Evolutionary conservation across 1,140 invertebrate genomes (phyloP), one percentile per base, ranked within the genome.

Genomic region (Geopemphigus sp.): DNA sequence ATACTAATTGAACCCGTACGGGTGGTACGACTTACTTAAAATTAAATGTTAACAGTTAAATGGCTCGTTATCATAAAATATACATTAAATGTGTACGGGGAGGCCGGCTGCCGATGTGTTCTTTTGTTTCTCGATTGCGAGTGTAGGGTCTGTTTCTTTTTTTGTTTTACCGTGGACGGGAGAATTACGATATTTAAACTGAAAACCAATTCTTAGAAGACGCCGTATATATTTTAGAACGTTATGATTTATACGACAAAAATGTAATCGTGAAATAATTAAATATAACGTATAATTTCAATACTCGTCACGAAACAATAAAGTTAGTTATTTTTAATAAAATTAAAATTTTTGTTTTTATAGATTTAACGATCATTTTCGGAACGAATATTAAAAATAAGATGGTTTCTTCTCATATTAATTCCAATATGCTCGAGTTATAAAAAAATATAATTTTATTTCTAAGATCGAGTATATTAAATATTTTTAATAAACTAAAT

Each of bases 1-100:
- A 72, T 72, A 54, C 50, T 72, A 72, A 72, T 72, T 72, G 68
- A 50, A 50, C 39, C 66, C 66, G 66, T 68, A 50, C 66, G 66
- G 66, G 68, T 54, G 68, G 50, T 54, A 72, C 68, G 68, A 72
- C 47, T 72, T 72, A 54, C 50, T 72, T 72, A 72, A 72, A 72
- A 54, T 54, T 47, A 53, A 53, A 72, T 29, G 50, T 53, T 29
- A 53, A 72, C 68, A 53, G 54, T 72, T 29, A 72, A 68, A 72
- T 24, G 19, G 47, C 68, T 72, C 47, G 68, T 72, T 72, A 72
- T 72, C 68, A 54, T 72, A 54, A 54, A 72, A 54, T 72, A 72
- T 54, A 54, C 68, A 68, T 72, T 72, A 53, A 72, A 72, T 17
- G 50, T 53, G 53, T 47, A 22, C 66, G 47, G 64, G 6, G n/a